Evolutionary conservation across 2,888 invertebrate genomes (phyloP).

Genomic region (Cosmia trapezina): DNA sequence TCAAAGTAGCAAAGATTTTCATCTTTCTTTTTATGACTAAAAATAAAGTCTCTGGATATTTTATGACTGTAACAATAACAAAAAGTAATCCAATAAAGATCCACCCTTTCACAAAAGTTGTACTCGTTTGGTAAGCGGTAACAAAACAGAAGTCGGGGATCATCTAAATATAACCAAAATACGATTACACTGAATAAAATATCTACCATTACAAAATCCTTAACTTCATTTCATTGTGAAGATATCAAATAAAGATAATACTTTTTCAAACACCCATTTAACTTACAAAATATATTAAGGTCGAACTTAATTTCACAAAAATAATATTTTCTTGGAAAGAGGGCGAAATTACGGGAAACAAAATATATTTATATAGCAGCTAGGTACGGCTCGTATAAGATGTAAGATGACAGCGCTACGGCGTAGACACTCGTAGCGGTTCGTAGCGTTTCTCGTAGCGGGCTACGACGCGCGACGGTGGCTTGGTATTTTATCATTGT

Average conservation of each 20-base stretch:
- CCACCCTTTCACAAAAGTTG: slow-evolving; percentile 22
- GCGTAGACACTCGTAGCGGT: slow-evolving; percentile 44
- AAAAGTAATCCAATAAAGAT: slow-evolving; percentile 29
- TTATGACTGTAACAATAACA: slow-evolving; percentile 28
- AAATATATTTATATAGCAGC: slow-evolving; percentile 26
- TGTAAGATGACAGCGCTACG: slow-evolving; percentile 39
- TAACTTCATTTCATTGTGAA: slow-evolving; percentile 22
- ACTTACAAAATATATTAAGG: slow-evolving; percentile 32
- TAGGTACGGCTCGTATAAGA: slow-evolving; percentile 13
- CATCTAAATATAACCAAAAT: slow-evolving; percentile 10
- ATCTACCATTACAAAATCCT: slow-evolving; percentile 10
- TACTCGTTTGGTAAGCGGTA: slow-evolving; percentile 12
- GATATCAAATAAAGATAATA: slow-evolving; percentile 37
- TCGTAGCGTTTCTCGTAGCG: slow-evolving; percentile 41
- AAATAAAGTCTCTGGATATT: slow-evolving; percentile 12
- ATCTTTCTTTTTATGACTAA: slow-evolving; percentile 8
- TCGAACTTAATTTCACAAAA: slow-evolving; percentile 36
- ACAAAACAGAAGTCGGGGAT: slow-evolving; percentile 2
- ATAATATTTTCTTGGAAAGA: slow-evolving; percentile 22
- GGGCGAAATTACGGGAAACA: slow-evolving; percentile 13
- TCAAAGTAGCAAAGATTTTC: not conserved
- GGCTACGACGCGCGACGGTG: slow-evolving; percentile 29
- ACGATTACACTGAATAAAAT: slow-evolving; percentile 26
- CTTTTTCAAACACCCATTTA: slow-evolving; percentile 15
- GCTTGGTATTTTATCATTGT: slow-evolving; percentile 24